Evolutionary conservation across 2,888 invertebrate genomes (phyloP), one percentile per base, ranked within the genome.

Genomic region (Drosophila barbarae): DNA sequence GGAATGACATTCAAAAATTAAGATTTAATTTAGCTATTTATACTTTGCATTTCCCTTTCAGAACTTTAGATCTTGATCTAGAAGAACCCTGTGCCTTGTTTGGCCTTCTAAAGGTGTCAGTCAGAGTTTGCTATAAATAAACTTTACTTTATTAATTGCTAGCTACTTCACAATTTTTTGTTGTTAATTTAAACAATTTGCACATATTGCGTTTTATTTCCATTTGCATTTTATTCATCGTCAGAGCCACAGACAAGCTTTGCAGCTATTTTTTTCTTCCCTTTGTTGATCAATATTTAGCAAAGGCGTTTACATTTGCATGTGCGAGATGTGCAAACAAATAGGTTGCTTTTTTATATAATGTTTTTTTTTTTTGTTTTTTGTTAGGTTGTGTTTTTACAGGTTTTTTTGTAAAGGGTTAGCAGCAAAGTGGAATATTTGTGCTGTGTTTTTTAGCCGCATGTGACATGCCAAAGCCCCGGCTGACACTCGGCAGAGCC

Each of bases 391-490:
- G 68, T 71, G 41, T 73, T 55, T 49, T 55, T 56, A 56, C 65
- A 56, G 44, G 51, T 39, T 50, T 65, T 18, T 15, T 39, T 32
- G 21, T n/a, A 32, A 53, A 18, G 21, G 30, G 26, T 35, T 26
- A 42, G 21, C 38, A 21, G 21, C 38, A 21, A 61, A 23, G 35
- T 42, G 35, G 15, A 28, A 44, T 15, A 42, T 36, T 38, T 34
- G 23, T 18, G 21, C 5, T 30, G 21, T 35, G 34, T 23, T 26
- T 32, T 77, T 84, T 84, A 79, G 60, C 64, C 67, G 58, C 28
- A 61, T 61, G 60, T 75, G 78, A 81, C 78, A 75, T 54, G 70
- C 41, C 52, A 75, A 82, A 78, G 46, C 82, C 68, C 52, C 46
- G 21, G 49, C 51, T 82, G 79, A 77, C 63, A 77, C 32, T 44